Base-by-base conservation (phyloP, 2,888 invertebrate genomes). In the Melitaea athalia region DNA sequence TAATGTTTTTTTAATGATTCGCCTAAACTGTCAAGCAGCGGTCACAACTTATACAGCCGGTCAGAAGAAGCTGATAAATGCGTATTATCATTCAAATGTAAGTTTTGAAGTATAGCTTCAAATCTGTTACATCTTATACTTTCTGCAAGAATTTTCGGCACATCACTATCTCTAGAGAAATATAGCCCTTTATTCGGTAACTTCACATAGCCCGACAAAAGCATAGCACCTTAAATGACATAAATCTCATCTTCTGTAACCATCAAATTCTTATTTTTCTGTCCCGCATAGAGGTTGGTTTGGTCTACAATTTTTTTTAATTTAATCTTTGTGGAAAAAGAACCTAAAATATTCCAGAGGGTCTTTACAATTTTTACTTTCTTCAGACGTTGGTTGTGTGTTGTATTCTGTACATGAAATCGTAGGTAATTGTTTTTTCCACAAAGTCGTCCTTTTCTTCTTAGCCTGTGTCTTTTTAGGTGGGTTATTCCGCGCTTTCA, bases 31-130 rank as follows among this genome's bases (percentile, higher is more conserved):
- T 59, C 43, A 43, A 63, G 31, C 50, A 59, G 14, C 33, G 63
- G 63, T 49, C 57, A 59, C 17, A 59, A 63, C 50, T 65, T 65
- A 17, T 57, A 57, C 45, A 64, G 57, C 24, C 59, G 43, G 15
- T 64, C 57, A 24, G 64, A 42, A 43, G 64, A 64, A 42, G 15
- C 64, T n/a, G 55, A 42, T 24, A 67, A 50, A 50, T 67, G 50
- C 43, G 59, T 68, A 47, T 68, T 68, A 59, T 68, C 63, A 63
- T 68, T 68, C 68, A 68, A 68, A 59, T 68, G 68, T 45, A 68
- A 12, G 59, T 68, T 59, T 68, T 68, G 68, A 38, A 68, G 63
- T 59, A 63, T 67, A 49, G 59, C 59, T 59, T 67, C 67, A 59
- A 67, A 67, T 24, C 67, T 59, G 50, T 67, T 67, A 57, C 63